phyloP scores from a whole-genome alignment of 2,113 vertebrate genomes.

The Strix uralensis region DNA sequence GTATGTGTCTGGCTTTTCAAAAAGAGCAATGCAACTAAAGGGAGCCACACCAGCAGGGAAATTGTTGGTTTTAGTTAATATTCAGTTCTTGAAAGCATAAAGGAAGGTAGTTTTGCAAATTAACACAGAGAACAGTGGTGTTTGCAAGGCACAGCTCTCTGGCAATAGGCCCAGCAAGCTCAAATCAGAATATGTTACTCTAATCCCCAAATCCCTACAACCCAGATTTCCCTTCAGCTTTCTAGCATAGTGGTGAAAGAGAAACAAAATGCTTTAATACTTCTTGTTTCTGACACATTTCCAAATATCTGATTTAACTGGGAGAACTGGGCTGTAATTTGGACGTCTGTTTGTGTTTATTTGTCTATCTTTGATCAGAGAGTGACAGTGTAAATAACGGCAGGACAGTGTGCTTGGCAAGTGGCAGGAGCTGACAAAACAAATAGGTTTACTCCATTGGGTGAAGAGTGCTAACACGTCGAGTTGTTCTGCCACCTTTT shows the following conservation, averaged over 20 bases:
- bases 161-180: not conserved
- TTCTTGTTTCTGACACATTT: not conserved
- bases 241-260: not conserved
- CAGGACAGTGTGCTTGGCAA: not conserved
- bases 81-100: not conserved
- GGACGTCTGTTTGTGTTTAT: not conserved
- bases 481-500: not conserved
- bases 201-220: not conserved
- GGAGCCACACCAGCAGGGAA: not conserved
- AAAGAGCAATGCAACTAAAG: not conserved
- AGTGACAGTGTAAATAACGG: not conserved
- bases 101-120: not conserved
- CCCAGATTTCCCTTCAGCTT: not conserved
- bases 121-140: not conserved
- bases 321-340: not conserved
- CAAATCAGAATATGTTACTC: not conserved
- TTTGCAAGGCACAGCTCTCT: not conserved
- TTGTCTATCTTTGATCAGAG: fast-evolving
- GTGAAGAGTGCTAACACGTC: not conserved
- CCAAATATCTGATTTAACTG: not conserved
- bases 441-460: not conserved
- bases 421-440: not conserved
- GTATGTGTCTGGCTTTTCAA: not conserved
- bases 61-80: not conserved
- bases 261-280: not conserved